Percentiles rank a stretch among this genome's conserved stretches.
phyloP scores from a whole-genome alignment of 2,888 invertebrate genomes.

The Brenthis ino region DNA sequence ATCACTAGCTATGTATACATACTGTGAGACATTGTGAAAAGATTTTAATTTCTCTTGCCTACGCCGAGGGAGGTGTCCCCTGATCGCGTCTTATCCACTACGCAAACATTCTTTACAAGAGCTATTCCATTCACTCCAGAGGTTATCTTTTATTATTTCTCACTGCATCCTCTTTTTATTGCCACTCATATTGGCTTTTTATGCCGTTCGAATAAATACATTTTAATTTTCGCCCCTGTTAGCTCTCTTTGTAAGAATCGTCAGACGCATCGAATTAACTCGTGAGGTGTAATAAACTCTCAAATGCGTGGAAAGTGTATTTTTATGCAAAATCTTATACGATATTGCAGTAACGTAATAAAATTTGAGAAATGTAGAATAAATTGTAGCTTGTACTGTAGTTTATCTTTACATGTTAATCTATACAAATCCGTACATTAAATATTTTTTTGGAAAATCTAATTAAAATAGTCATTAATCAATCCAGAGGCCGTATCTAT shows the following conservation, averaged over 20 bases:
- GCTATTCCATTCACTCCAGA: constrained; percentile 77
- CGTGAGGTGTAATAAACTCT: constrained; percentile 65
- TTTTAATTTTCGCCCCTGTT: constrained; percentile 77
- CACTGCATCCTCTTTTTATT: constrained; percentile 48
- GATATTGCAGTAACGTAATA: neutral
- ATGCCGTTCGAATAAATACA: constrained; percentile 80
- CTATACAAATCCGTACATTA: too few species aligned
- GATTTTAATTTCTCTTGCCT: constrained; percentile 69
- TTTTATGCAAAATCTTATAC: constrained; percentile 39
- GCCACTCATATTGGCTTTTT: constrained; percentile 82
- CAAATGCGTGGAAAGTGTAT: constrained; percentile 39
- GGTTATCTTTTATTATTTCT: constrained; percentile 76
- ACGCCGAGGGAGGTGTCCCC: constrained; percentile 68
- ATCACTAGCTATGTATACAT: constrained; percentile 3
- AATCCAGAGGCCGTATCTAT: too few species aligned
- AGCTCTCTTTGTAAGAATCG: constrained; percentile 68
- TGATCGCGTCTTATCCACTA: constrained; percentile 79
- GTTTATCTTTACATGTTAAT: too few species aligned
- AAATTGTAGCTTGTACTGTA: too few species aligned
- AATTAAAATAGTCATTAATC: too few species aligned
- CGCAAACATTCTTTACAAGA: constrained; percentile 81
- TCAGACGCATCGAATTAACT: constrained; percentile 68
- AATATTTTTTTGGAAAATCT: too few species aligned
- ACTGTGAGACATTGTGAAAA: constrained; percentile 42
- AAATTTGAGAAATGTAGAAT: neutral